Evolutionary conservation across 1,140 invertebrate species (phyloP), one percentile per base, ranked within the genome.

Genomic region (Vanessa atalanta): DNA sequence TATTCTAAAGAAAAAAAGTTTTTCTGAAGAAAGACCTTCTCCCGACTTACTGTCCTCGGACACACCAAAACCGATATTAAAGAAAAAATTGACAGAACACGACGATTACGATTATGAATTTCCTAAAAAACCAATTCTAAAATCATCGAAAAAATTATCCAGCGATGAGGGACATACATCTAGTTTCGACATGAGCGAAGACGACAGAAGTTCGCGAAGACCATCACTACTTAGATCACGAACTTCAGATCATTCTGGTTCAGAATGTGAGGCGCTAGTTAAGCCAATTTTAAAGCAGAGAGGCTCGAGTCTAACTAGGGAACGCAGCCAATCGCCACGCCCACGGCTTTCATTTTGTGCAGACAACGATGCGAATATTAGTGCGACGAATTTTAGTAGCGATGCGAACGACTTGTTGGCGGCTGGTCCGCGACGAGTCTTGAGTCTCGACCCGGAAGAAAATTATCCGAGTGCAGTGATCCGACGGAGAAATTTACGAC

Each of bases 31-130:
- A 78, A 82, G 93, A 68, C 92, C 93, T 3, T 86, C 86, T 75
- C 87, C 80, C 6, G 93, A 93, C 66, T 83, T 87, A 76, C 70
- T 85, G 23, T 73, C 80, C 48, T 80, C 81, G 7, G 94, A 95
- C 61, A 94, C 93, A 48, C 95, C 95, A 0, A 95, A 94, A 85
- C 96, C 97, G 1, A 97, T 97, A 83, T 83, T 98, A 11, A 97
- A 98, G 83, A 97, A 97, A 86, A 97, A 97, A 84, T 96, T 96
- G 0, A 96, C 95, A 0, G 97, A 98, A 79, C 95, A 95, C 8
- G 97, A 97, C 70, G 96, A 97, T 80, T 93, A 95, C 73, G 96
- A 96, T 31, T 92, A 94, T 57, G 95, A 96, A 47, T 94, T 93
- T 68, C 94, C 94, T 0, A 96, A 95, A 70, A 96, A 95, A 82